These are phyloP conservation scores for Microcaecilia unicolor DNA, from an alignment of 2,797 vertebrate genomes.

Conservation along the genomic window DNA sequence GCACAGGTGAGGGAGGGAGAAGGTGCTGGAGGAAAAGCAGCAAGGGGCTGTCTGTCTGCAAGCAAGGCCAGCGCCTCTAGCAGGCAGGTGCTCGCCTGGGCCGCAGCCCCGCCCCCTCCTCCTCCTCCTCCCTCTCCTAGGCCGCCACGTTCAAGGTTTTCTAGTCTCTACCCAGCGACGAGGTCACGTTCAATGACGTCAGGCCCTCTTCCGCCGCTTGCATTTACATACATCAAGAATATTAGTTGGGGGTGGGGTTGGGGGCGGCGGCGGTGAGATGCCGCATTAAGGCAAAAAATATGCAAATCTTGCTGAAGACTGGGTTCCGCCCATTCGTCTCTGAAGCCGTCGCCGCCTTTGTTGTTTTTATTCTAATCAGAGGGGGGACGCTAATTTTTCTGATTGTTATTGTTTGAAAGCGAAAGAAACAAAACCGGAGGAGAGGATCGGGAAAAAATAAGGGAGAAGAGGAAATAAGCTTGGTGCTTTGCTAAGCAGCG, in stretches of 20 bases:
- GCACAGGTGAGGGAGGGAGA: too few species aligned
- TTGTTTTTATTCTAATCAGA: conserved; percentile 24
- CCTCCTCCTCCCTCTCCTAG: conserved; percentile 10
- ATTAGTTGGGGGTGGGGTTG: too few species aligned
- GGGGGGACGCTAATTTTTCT: too few species aligned
- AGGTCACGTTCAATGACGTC: conserved; percentile 90
- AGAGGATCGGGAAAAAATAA: conserved; percentile 13
- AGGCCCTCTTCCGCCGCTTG: conserved; percentile 68
- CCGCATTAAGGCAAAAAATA: conserved; percentile 84
- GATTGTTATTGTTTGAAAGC: too few species aligned
- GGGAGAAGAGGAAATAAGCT: conserved; percentile 9
- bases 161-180: conserved; percentile 43
- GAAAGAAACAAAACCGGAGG: conserved; percentile 11
- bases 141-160: conserved; percentile 71
- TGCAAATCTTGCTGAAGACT: conserved; percentile 65
- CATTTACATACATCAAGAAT: conserved; percentile 90
- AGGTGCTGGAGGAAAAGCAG: too few species aligned
- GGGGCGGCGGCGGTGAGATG: too few species aligned
- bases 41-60: too few species aligned
- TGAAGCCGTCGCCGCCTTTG: conserved; percentile 13
- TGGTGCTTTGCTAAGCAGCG: too few species aligned
- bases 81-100: too few species aligned
- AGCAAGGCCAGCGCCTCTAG: too few species aligned
- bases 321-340: conserved; percentile 16
- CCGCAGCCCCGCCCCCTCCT: not conserved